phyloP scores from a whole-genome alignment of 2,113 vertebrate genomes.

The Osmerus mordax region DNA sequence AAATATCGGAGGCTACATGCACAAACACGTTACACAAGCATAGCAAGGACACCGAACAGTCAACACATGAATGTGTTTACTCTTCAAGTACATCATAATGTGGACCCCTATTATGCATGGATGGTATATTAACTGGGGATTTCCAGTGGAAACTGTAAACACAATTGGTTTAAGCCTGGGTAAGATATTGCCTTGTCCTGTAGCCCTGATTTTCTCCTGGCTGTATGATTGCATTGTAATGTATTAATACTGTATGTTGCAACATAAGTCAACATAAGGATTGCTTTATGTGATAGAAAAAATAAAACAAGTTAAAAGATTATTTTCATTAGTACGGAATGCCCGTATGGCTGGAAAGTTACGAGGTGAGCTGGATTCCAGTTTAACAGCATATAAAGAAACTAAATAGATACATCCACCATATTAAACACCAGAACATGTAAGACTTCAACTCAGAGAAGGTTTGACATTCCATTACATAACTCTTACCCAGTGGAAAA shows the following conservation, averaged over 20 bases:
- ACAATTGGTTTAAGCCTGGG: conserved; percentile 26
- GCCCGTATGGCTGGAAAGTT: background rate
- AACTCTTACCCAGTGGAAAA: conserved; percentile 1
- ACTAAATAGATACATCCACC: conserved; percentile 8
- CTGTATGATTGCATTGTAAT: conserved; percentile 33
- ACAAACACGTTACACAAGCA: conserved; percentile 34
- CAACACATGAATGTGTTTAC: conserved; percentile 3
- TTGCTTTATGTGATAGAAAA: conserved; percentile 10
- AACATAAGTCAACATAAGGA: conserved; percentile 24
- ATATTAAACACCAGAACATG: conserved; percentile 6
- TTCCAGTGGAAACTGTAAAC: conserved; percentile 42
- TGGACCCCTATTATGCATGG: conserved; percentile 14
- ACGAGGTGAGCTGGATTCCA: background rate
- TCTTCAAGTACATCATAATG: background rate
- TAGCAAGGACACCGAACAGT: conserved; percentile 27
- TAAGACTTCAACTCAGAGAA: conserved; percentile 27
- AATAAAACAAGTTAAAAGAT: conserved; percentile 28
- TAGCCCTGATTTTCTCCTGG: conserved; percentile 41
- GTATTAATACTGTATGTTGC: conserved; percentile 52
- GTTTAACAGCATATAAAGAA: conserved; percentile 15
- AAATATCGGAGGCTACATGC: conserved; percentile 34
- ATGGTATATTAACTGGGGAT: conserved; percentile 15
- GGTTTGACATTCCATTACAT: background rate
- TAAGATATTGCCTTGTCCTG: conserved; percentile 33
- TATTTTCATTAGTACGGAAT: conserved; percentile 23